A percentile compares a stretch with the other conserved stretches of the same genome.
phyloP scores from a whole-genome alignment of 2,113 vertebrate species.

The Oncorhynchus masou region DNA sequence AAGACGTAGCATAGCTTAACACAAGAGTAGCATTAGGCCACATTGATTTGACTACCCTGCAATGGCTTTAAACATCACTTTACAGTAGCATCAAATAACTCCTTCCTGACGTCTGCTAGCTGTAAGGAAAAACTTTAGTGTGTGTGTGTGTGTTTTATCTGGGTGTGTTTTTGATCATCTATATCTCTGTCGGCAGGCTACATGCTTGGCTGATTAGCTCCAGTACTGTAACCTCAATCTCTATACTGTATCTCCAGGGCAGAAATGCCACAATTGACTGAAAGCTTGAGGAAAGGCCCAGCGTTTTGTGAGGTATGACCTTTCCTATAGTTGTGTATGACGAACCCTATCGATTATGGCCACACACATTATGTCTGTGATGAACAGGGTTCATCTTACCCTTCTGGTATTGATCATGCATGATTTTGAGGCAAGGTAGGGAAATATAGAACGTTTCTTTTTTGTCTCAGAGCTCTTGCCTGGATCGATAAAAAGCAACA shows the following conservation, averaged over 20 bases:
- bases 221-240: slow-evolving; percentile 13
- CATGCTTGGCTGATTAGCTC: slow-evolving; percentile 27
- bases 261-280: slow-evolving; percentile 62
- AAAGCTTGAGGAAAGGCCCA: slow-evolving; percentile 32
- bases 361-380: slow-evolving; percentile 55
- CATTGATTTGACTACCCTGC: neutral
- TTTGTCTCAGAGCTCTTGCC: slow-evolving; percentile 48
- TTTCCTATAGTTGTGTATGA: slow-evolving; percentile 60
- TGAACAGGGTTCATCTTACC: slow-evolving; percentile 48
- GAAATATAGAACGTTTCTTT: slow-evolving; percentile 46
- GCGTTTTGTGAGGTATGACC: slow-evolving; percentile 57
- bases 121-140: no score
- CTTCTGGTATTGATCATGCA: slow-evolving; percentile 52
- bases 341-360: slow-evolving; percentile 52
- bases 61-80: no score
- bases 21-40: slow-evolving; percentile 3
- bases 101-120: no score
- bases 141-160: neutral
- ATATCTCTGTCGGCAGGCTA: slow-evolving; percentile 23
- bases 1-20: slow-evolving; percentile 6
- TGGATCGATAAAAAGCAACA: slow-evolving; percentile 47
- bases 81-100: no score
- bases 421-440: slow-evolving; percentile 46
- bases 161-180: neutral
- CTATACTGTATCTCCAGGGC: slow-evolving; percentile 39